phyloP scores from a whole-genome alignment of 2,888 invertebrate species.

The Mythimna pallens region DNA sequence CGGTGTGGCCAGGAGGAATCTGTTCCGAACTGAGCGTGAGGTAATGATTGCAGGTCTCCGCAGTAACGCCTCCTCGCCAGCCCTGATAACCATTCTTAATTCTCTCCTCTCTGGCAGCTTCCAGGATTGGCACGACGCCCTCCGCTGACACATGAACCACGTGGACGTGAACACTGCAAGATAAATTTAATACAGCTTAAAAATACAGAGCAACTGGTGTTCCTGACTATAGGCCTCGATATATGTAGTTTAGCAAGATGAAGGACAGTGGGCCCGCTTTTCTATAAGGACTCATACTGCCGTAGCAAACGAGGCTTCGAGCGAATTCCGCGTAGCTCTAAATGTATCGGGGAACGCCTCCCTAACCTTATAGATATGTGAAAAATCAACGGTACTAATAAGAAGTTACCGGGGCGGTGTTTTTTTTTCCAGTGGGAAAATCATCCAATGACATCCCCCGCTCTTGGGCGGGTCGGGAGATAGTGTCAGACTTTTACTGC shows the following conservation, averaged over 20 bases:
- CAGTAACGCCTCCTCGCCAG: conserved; percentile 89
- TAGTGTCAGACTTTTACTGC: too few species aligned
- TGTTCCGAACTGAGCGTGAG: conserved; percentile 91
- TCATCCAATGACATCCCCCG: too few species aligned
- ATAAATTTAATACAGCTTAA: neutral
- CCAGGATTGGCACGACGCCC: conserved; percentile 88
- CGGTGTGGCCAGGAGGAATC: conserved; percentile 91
- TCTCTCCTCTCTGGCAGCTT: conserved; percentile 81
- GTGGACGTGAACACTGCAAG: conserved; percentile 90
- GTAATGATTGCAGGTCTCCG: conserved; percentile 93
- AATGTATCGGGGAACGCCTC: neutral
- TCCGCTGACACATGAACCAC: conserved; percentile 92
- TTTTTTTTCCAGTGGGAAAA: too few species aligned
- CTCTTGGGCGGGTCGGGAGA: too few species aligned
- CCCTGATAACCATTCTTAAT: conserved; percentile 88
- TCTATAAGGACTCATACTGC: neutral
- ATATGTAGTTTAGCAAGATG: neutral
- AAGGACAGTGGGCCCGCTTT: neutral
- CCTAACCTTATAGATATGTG: neutral
- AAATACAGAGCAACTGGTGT: neutral
- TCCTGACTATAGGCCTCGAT: neutral
- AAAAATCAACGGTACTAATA: neutral
- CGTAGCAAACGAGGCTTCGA: neutral
- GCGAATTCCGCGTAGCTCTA: neutral
- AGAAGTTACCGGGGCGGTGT: neutral